These are phyloP conservation scores for Columba janthina DNA, from an alignment of 2,113 vertebrate genomes.

Conservation along the genomic window DNA sequence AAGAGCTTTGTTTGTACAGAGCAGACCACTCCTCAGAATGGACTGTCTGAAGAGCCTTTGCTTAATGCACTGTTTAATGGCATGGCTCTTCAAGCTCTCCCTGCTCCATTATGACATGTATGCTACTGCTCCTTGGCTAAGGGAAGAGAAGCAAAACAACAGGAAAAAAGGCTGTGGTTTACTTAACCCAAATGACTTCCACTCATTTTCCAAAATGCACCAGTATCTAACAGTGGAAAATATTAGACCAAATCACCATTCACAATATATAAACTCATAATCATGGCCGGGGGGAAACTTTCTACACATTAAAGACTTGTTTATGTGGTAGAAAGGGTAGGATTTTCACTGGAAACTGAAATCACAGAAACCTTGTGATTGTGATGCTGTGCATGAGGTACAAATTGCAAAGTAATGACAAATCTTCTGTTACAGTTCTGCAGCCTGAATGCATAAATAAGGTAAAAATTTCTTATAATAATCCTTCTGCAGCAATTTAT, in stretches of 20 bases:
- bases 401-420: not conserved
- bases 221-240: not conserved
- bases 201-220: conserved; percentile 4
- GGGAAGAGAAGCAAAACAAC: conserved; percentile 35
- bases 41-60: conserved; percentile 56
- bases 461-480: not conserved
- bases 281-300: not conserved
- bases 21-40: conserved; percentile 46
- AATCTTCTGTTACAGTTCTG: not conserved
- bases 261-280: not conserved
- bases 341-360: not conserved
- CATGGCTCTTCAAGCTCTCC: conserved; percentile 33
- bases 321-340: not conserved
- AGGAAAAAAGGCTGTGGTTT: not conserved
- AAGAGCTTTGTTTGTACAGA: conserved; percentile 66
- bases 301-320: not conserved
- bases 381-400: not conserved
- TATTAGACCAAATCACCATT: not conserved
- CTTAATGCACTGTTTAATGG: conserved; percentile 71
- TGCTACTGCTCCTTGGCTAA: not conserved
- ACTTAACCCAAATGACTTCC: conserved; percentile 18
- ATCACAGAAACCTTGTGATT: not conserved
- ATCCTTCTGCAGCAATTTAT: not conserved
- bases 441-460: not conserved
- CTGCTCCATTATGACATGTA: conserved; percentile 31